Base-by-base conservation (phyloP, 2,113 vertebrate genomes). In the Chroicocephalus ridibundus region DNA sequence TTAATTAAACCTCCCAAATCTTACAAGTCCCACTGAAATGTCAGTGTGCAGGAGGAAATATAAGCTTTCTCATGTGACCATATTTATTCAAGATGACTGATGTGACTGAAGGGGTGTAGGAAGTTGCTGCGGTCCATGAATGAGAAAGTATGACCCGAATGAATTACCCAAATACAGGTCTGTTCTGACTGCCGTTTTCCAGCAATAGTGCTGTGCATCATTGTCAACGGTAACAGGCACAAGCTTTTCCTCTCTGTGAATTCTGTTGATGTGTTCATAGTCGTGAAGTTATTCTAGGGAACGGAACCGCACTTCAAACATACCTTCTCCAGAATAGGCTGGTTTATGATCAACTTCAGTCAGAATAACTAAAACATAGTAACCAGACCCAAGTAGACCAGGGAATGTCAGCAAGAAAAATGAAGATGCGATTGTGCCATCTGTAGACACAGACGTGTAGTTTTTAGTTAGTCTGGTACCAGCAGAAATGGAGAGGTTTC, bases 141-240 rank as follows among this genome's bases (percentile, higher is more conserved):
- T 49, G 54, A 58, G 62, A 1, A 1, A 65, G 34, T 15, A 29
- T 29, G 19, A 57, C 58, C 29, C 47, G 54, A 19, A 27, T 14
- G 27, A 61, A 44, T 34, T 49, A 26, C 58, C 36, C 57, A 61
- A 17, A 34, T 25, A 8, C 25, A 57, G 46, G 5, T 25, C 60
- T 78, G 58, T 17, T 24, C 42, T 65, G 65, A 21, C 18, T 25
- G 13, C 54, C 31, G 5, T 52, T 38, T 55, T 16, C 44, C 66
- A 66, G 77, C 81, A n/a, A 0, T 6, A 36, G 32, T 32, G n/a
- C n/a, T 32, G 49, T 3, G 4, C 2, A 1, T 57, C 54, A 4
- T 6, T 69, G 13, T 20, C 44, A 20, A 2, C 24, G 49, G 26
- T 60, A 55, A 74, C 44, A 65, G 47, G 62, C 52, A 64, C 18